Conservation (phyloP, 2,113 vertebrate genomes). For the Indicator maculatus region DNA sequence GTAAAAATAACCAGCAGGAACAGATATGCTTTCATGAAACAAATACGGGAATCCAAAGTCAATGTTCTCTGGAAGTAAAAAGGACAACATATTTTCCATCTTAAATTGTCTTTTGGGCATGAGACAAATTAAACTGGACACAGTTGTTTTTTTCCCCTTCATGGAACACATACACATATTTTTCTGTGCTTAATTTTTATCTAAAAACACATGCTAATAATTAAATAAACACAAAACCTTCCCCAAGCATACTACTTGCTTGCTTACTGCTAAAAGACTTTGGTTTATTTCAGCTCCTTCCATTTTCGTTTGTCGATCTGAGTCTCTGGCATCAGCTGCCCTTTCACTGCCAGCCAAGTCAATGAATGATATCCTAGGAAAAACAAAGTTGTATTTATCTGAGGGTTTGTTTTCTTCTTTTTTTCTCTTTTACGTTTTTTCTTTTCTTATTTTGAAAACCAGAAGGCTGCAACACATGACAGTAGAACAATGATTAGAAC, state of each 20-base stretch:
- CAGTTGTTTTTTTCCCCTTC: neutral
- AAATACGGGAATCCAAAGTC: neutral
- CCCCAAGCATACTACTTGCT: neutral
- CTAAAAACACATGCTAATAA: neutral
- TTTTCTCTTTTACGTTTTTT: neutral
- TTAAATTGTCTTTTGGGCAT: neutral
- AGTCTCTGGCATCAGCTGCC: slow-evolving; percentile 87
- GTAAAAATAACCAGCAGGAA: neutral
- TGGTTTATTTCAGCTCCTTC: slow-evolving; percentile 95
- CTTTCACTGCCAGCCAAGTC: slow-evolving; percentile 94
- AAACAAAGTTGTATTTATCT: slow-evolving; percentile 35
- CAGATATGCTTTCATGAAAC: neutral
- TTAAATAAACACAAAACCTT: slow-evolving; percentile 19
- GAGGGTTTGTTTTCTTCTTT: neutral
- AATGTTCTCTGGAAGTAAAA: neutral
- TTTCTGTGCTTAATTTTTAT: neutral
- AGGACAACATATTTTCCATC: neutral
- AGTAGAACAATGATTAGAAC: slow-evolving; percentile 14
- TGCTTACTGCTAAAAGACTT: slow-evolving; percentile 90
- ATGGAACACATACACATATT: neutral
- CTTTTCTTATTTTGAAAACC: neutral
- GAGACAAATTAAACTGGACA: neutral
- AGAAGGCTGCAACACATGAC: neutral
- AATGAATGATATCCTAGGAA: slow-evolving; percentile 90
- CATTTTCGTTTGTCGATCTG: slow-evolving; percentile 87